Conservation (phyloP, 2,113 vertebrate species). For the Ellobius talpinus region DNA sequence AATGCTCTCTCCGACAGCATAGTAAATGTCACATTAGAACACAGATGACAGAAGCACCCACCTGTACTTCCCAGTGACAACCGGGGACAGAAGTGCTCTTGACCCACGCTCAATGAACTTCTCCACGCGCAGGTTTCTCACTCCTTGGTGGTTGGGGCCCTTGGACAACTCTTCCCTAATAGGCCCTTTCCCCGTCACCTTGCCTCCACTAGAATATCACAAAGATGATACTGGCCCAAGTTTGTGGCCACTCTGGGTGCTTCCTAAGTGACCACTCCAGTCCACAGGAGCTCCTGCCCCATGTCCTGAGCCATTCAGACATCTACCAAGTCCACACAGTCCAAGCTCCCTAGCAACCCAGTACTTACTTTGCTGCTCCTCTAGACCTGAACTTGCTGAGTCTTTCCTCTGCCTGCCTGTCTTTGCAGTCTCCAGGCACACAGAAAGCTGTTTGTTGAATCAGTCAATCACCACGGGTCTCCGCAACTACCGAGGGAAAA, state of each 20-base stretch:
- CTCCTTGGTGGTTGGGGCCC: neutral
- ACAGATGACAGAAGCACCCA: neutral
- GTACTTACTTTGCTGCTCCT: slow-evolving; percentile 61
- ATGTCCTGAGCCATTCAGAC: neutral
- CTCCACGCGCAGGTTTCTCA: neutral
- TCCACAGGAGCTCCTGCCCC: neutral
- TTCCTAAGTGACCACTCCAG: neutral
- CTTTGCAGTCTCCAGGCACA: slow-evolving; percentile 25
- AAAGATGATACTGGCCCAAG: too few relatives aligned
- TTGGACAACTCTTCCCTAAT: neutral
- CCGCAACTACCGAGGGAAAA: neutral
- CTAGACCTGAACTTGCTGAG: neutral
- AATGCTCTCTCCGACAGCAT: neutral
- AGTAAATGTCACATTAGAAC: neutral
- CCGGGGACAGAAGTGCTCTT: neutral
- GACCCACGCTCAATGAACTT: neutral
- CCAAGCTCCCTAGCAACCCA: neutral
- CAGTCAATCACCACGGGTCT: neutral
- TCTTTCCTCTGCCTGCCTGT: slow-evolving; percentile 6
- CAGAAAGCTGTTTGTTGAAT: neutral
- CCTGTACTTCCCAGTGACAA: neutral
- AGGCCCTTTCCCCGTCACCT: neutral
- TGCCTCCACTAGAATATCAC: neutral
- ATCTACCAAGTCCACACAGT: neutral
- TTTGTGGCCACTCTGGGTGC: neutral